Percentiles rank a stretch among this genome's conserved stretches.
These are phyloP conservation scores for Paragorgia papillata DNA, from an alignment of 92 coral and sea anemone genomes.

Conservation along the genomic window DNA sequence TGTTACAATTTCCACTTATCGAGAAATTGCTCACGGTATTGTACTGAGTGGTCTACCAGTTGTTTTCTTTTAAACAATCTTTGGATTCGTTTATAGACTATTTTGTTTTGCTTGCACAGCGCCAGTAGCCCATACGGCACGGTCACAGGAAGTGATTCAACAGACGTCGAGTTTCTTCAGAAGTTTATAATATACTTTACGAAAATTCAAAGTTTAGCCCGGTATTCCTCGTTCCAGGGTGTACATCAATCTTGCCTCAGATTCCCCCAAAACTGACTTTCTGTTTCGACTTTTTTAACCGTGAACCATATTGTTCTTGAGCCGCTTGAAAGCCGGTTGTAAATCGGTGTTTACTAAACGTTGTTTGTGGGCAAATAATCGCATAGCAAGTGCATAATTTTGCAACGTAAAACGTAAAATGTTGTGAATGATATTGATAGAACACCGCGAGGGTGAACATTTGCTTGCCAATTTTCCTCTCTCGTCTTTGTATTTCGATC, in stretches of 20 bases:
- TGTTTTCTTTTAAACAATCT: not conserved
- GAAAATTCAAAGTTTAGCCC: constrained; percentile 4
- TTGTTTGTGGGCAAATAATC: constrained; percentile 17
- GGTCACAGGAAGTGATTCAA: constrained; percentile 5
- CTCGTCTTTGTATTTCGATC: too few relatives aligned
- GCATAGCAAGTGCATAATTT: not conserved
- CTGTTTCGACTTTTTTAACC: not conserved
- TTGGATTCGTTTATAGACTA: not conserved
- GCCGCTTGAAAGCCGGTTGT: not conserved
- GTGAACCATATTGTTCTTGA: not conserved
- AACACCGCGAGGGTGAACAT: not conserved
- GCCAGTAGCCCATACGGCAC: too few relatives aligned
- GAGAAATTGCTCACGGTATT: not conserved
- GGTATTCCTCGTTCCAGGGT: too few relatives aligned
- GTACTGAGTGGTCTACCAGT: not conserved
- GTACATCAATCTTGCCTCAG: too few relatives aligned
- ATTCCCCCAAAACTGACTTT: too few relatives aligned
- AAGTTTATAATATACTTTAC: too few relatives aligned
- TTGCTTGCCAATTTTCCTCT: too few relatives aligned
- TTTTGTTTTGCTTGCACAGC: not conserved
- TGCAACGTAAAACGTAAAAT: not conserved
- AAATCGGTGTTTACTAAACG: constrained; percentile 20
- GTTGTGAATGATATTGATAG: not conserved
- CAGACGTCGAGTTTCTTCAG: not conserved
- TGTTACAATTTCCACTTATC: not conserved